Conservation (phyloP, 2,797 vertebrate genomes). For the Liparis tanakae region DNA sequence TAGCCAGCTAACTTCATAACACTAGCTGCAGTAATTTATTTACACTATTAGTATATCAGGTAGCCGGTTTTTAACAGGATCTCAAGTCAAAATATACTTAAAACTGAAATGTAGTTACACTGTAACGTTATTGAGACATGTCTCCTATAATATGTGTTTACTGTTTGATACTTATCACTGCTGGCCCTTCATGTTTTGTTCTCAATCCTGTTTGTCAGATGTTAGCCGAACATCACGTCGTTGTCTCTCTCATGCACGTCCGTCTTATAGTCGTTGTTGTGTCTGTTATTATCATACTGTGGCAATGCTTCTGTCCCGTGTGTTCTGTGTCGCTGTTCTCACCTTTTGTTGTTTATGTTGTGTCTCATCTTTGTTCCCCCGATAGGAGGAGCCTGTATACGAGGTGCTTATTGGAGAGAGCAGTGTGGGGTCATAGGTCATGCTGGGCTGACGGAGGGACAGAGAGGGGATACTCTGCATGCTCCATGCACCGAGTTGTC, state of each 20-base stretch:
- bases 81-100: neutral
- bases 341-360: slow-evolving; percentile 51
- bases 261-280: neutral
- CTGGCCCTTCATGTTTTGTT: neutral
- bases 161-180: neutral
- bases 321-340: slow-evolving; percentile 42
- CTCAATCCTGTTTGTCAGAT: slow-evolving; percentile 4
- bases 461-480: slow-evolving; percentile 56
- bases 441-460: slow-evolving; percentile 14
- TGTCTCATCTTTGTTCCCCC: slow-evolving; percentile 73
- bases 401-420: slow-evolving; percentile 80
- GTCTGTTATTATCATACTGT: slow-evolving; percentile 9
- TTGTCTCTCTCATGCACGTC: slow-evolving; percentile 32
- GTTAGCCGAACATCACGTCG: slow-evolving; percentile 45
- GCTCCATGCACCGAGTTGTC: slow-evolving; percentile 20
- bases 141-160: neutral
- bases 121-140: neutral
- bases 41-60: neutral
- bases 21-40: neutral
- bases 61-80: neutral
- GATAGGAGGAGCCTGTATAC: slow-evolving; percentile 84
- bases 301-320: slow-evolving; percentile 31
- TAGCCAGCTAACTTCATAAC: neutral
- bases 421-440: slow-evolving; percentile 63
- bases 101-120: neutral